These are phyloP conservation scores for Chrysolina americana DNA, from an alignment of 2,888 invertebrate species.

Conservation along the genomic window DNA sequence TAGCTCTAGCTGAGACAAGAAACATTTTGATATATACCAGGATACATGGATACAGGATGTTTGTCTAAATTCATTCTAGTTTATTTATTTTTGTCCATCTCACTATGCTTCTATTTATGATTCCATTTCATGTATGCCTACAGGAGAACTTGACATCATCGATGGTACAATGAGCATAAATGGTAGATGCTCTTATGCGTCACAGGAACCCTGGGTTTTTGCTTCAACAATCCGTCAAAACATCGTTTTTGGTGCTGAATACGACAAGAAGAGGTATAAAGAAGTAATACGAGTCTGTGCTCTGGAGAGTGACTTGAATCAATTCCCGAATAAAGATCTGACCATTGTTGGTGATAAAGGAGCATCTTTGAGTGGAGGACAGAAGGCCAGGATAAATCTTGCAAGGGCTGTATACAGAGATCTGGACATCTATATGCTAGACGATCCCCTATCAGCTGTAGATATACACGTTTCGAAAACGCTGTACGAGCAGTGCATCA, in stretches of 20 bases:
- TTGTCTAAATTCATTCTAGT: too few relatives aligned
- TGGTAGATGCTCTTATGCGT: conserved; percentile 80
- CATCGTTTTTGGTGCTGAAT: conserved; percentile 83
- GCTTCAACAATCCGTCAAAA: conserved; percentile 85
- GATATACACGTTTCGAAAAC: conserved; percentile 86
- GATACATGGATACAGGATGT: too few relatives aligned
- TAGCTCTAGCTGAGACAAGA: too few relatives aligned
- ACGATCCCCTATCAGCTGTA: conserved; percentile 89
- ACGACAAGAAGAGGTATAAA: conserved; percentile 74
- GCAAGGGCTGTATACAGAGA: conserved; percentile 79
- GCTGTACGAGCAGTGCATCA: conserved; percentile 84
- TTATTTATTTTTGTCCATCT: too few relatives aligned
- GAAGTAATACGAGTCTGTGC: conserved; percentile 77
- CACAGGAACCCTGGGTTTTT: conserved; percentile 90
- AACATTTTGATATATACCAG: too few relatives aligned
- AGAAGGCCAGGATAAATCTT: conserved; percentile 82
- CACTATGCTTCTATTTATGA: background rate
- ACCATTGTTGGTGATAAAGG: conserved; percentile 87
- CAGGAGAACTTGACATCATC: conserved; percentile 74
- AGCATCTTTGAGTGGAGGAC: conserved; percentile 85
- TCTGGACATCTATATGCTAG: conserved; percentile 85
- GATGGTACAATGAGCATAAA: conserved; percentile 76
- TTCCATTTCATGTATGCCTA: conserved; percentile 56
- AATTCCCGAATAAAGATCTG: conserved; percentile 79
- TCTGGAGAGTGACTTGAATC: conserved; percentile 81